Conservation (phyloP, 2,113 vertebrate genomes). For the Pica pica region DNA sequence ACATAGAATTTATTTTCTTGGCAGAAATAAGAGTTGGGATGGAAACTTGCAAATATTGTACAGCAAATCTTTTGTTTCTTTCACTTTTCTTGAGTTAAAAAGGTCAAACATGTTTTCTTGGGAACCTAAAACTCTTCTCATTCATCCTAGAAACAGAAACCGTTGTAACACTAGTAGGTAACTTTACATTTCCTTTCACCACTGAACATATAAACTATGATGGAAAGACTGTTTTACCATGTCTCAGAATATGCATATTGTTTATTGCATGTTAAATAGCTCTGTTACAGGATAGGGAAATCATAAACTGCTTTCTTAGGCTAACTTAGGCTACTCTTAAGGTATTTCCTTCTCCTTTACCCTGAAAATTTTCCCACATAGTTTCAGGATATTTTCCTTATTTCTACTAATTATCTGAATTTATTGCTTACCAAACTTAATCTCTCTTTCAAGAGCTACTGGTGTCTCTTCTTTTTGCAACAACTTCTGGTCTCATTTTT, state of each 20-base stretch:
- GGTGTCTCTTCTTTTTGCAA: not conserved
- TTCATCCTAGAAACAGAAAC: not conserved
- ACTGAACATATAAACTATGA: not conserved
- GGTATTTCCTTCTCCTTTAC: not conserved
- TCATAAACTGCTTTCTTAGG: not conserved
- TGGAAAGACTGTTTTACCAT: not conserved
- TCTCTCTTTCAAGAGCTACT: not conserved
- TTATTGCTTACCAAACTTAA: not conserved
- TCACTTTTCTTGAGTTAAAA: not conserved
- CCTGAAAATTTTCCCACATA: not conserved
- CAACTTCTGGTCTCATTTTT: not conserved
- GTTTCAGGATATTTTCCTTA: not conserved
- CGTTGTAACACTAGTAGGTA: not conserved
- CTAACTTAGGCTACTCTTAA: not conserved
- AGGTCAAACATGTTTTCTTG: not conserved
- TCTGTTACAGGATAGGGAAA: not conserved
- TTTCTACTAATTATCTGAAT: not conserved
- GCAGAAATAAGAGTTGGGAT: not conserved
- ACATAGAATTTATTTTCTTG: constrained; percentile 27
- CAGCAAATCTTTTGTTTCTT: not conserved
- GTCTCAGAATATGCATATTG: not conserved
- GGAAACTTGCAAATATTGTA: not conserved
- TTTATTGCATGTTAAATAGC: not conserved
- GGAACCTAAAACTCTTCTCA: not conserved
- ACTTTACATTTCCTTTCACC: not conserved